These are phyloP conservation scores for Phyllostomus discolor DNA, from an alignment of 2,113 vertebrate species.

Conservation along the genomic window DNA sequence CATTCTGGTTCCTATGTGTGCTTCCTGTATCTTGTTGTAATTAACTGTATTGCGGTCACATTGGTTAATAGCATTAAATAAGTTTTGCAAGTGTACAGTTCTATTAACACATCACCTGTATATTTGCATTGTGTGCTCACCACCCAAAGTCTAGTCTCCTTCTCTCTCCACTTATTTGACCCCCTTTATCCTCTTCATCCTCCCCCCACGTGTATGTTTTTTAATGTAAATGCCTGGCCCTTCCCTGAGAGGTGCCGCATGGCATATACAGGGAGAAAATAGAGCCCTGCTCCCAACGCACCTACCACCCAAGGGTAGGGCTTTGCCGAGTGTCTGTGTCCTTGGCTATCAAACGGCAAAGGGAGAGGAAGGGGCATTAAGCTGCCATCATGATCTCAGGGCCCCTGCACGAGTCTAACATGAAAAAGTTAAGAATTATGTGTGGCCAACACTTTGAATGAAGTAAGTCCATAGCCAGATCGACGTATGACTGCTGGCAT, in stretches of 20 bases:
- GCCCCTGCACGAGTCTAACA: background rate
- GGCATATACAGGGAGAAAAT: background rate
- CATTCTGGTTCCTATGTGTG: background rate
- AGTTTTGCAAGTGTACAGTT: background rate
- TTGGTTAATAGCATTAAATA: background rate
- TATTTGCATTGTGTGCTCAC: background rate
- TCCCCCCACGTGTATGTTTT: background rate
- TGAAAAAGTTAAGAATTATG: background rate
- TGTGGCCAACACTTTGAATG: background rate
- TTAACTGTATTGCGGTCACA: background rate
- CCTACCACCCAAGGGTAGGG: background rate
- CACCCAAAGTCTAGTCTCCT: background rate
- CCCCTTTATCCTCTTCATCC: background rate
- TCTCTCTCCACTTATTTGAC: background rate
- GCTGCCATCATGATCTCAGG: background rate
- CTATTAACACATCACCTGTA: background rate
- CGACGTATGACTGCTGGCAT: background rate
- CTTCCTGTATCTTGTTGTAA: background rate
- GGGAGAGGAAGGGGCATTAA: background rate
- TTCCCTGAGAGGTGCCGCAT: background rate
- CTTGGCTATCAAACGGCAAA: background rate
- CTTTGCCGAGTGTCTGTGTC: background rate
- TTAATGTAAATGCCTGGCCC: background rate
- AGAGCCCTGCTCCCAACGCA: background rate
- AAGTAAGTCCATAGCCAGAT: background rate